Conservation (phyloP, 1,140 invertebrate species). For the Aphaenogaster ashmeadi region DNA sequence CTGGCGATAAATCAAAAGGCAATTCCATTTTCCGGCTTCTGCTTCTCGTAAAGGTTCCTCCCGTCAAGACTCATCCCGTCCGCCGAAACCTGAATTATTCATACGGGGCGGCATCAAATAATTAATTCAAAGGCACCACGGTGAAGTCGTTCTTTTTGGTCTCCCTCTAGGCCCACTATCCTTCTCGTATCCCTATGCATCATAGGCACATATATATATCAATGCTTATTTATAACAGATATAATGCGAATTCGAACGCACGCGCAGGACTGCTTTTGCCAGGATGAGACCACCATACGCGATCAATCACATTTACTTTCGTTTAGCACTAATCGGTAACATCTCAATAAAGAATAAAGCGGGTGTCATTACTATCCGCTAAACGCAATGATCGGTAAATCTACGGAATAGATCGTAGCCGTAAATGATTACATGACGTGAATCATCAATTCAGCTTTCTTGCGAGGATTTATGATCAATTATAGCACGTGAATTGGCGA, state of each 20-base stretch:
- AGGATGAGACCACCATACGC: slow-evolving; percentile 41
- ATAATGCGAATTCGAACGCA: background rate
- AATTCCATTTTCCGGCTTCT: slow-evolving; percentile 68
- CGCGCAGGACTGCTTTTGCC: slow-evolving; percentile 45
- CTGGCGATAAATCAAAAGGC: slow-evolving; percentile 68
- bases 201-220: slow-evolving; percentile 20
- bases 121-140: slow-evolving; percentile 78
- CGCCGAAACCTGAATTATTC: slow-evolving; percentile 75
- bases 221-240: slow-evolving; percentile 64
- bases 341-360: slow-evolving; percentile 64
- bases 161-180: slow-evolving; percentile 21
- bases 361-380: background rate
- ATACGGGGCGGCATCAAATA: slow-evolving; percentile 72
- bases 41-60: background rate
- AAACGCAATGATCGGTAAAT: slow-evolving; percentile 55
- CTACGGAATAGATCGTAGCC: background rate
- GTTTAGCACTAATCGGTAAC: slow-evolving; percentile 54
- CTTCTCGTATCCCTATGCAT: background rate
- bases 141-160: slow-evolving; percentile 54
- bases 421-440: background rate
- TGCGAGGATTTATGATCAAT: background rate
- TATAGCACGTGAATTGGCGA: background rate
- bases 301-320: slow-evolving; percentile 61
- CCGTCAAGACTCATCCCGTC: slow-evolving; percentile 65
- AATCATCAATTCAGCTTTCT: background rate